These are phyloP conservation scores for Bactericera cockerelli DNA, from an alignment of 1,140 invertebrate species.

Conservation along the genomic window DNA sequence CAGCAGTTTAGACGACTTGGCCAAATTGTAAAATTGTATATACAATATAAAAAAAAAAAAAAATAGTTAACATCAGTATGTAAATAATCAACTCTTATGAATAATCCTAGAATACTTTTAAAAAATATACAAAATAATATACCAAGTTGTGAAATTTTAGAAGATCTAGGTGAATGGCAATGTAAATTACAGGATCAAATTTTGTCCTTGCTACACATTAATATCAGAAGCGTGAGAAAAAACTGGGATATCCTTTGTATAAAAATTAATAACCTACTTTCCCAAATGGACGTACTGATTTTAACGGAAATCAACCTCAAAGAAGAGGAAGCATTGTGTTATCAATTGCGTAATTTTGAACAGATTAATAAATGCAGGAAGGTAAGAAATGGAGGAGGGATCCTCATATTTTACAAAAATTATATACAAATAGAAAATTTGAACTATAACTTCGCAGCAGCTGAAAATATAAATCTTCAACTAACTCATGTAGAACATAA, in stretches of 20 bases:
- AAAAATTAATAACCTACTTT: background rate
- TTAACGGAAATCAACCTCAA: background rate
- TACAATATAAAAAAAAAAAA: too few relatives aligned
- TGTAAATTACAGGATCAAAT: background rate
- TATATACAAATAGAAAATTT: background rate
- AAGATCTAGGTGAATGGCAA: background rate
- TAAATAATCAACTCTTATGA: too few relatives aligned
- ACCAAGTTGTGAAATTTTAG: background rate
- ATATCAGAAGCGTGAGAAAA: background rate
- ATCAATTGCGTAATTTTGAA: background rate
- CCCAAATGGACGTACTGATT: background rate
- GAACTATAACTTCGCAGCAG: background rate
- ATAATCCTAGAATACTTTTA: too few relatives aligned
- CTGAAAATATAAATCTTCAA: background rate
- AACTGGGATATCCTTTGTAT: background rate
- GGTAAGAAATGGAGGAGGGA: background rate
- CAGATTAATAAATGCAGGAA: background rate
- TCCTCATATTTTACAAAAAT: background rate
- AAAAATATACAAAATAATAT: too few relatives aligned
- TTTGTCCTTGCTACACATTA: background rate
- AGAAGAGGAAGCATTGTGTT: background rate
- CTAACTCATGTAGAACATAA: background rate
- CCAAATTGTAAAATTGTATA: too few relatives aligned
- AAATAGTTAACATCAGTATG: too few relatives aligned
- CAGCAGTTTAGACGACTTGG: background rate